Evolutionary conservation across 2,113 vertebrate species (phyloP), one percentile per base, ranked within the genome.

Genomic region (Pavo muticus): DNA sequence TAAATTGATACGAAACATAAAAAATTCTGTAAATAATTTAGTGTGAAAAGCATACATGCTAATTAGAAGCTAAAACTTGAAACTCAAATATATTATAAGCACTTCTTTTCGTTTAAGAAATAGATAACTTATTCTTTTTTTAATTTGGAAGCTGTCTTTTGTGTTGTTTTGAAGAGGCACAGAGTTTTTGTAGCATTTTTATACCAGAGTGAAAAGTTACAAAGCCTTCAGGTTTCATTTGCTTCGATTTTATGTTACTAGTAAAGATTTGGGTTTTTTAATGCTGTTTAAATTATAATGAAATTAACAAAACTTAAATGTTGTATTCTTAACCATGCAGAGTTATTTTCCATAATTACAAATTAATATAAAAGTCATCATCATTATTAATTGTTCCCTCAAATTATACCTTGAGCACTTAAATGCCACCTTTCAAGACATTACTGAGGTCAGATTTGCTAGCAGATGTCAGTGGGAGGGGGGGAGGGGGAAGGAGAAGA

Each of bases 41-140:
- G 59, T 76, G 40, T 56, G 69, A 82, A 82, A 94, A 95, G 72
- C 24, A 63, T n/a, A 90, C 47, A 56, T 88, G 37, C 37, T 88
- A 95, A 95, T 95, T 94, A 93, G 94, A 95, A 96, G 61, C 68
- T 89, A 90, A 79, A 94, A 82, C 5, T 73, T 1, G 4, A 95
- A 96, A 84, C 2, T 1, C 56, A 95, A 89, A 65, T 39, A 83
- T 15, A 59, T 32, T 76, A 18, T 10, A 78, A 87, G 63, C 6
- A 37, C 21, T 15, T 48, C 2, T 8, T 24, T 67, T 50, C 73
- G 65, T 54, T 42, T 48, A 84, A 37, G 13, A n/a, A 61, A 44
- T 6, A 11, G 2, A 21, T 32, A 39, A 29, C 1, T n/a, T 69
- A 30, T 17, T 25, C n/a, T 60, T 47, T 12, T 27, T 60, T 57